Conservation (phyloP, 1,140 invertebrate species). For the Caerostris extrusa region DNA sequence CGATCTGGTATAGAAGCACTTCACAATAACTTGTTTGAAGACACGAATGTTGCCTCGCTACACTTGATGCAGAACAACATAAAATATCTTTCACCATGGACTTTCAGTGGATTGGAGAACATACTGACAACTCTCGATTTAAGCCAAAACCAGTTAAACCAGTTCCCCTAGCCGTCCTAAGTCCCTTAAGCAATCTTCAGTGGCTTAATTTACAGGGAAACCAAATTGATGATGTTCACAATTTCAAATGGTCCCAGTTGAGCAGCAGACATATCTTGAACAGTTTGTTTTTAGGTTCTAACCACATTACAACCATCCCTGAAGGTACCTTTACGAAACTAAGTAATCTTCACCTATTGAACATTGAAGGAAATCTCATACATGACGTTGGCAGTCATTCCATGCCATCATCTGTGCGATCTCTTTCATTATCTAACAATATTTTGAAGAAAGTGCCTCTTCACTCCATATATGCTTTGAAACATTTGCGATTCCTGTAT, state of each 20-base stretch:
- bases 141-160: constrained; percentile 88
- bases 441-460: constrained; percentile 86
- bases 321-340: constrained; percentile 77
- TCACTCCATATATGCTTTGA: constrained; percentile 85
- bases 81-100: constrained; percentile 82
- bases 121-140: constrained; percentile 90
- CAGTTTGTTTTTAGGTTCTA: constrained; percentile 78
- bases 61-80: constrained; percentile 84
- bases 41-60: constrained; percentile 82
- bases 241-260: constrained; percentile 35
- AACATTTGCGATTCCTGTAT: constrained; percentile 85
- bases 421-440: constrained; percentile 91
- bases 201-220: constrained; percentile 92
- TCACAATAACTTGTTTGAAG: constrained; percentile 83
- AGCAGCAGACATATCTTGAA: constrained; percentile 49
- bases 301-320: constrained; percentile 76
- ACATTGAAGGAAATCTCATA: constrained; percentile 78
- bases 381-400: constrained; percentile 77
- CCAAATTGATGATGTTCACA: constrained; percentile 85
- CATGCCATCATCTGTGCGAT: constrained; percentile 84
- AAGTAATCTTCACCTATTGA: constrained; percentile 74
- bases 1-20: constrained; percentile 83
- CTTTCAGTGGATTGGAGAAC: constrained; percentile 85
- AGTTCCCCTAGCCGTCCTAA: constrained; percentile 86
- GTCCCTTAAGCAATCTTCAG: constrained; percentile 87